Evolutionary conservation across 2,888 invertebrate species (phyloP).

Genomic region (Yponomeuta plumbellus): DNA sequence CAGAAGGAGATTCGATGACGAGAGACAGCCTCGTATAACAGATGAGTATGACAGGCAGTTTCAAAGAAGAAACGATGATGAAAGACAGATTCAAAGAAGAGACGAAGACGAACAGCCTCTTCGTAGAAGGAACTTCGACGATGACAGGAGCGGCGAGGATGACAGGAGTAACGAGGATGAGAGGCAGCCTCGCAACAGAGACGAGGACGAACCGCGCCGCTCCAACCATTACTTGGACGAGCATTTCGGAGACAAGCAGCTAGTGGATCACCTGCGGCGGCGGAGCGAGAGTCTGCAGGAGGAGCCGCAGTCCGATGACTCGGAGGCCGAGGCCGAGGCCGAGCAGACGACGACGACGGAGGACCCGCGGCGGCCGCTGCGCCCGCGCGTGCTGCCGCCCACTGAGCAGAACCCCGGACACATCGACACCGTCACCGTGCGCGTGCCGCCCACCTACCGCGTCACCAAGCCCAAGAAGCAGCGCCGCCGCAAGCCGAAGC

Average conservation of each 20-base stretch:
- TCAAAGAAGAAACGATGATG: too few relatives aligned
- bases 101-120: too few relatives aligned
- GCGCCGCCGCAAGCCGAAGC: conserved; percentile 35
- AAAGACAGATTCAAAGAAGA: too few relatives aligned
- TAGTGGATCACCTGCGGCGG: conserved; percentile 35
- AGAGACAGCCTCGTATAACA: too few relatives aligned
- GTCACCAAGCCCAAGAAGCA: conserved; percentile 64
- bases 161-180: not conserved
- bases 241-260: conserved; percentile 60
- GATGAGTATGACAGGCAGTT: too few relatives aligned
- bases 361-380: conserved; percentile 54
- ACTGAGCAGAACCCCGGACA: conserved; percentile 69
- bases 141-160: too few relatives aligned
- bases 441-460: conserved; percentile 67
- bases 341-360: conserved; percentile 66
- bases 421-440: conserved; percentile 69
- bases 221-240: conserved; percentile 56
- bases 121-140: too few relatives aligned
- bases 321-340: conserved; percentile 35
- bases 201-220: conserved; percentile 32
- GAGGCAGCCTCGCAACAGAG: conserved; percentile 1
- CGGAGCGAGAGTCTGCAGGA: conserved; percentile 40
- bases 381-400: conserved; percentile 64
- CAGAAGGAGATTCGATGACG: too few relatives aligned
- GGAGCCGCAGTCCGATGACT: conserved; percentile 34